Evolutionary conservation across 2,888 invertebrate species (phyloP), one percentile per base, ranked within the genome.

Genomic region (Crematogaster levior): DNA sequence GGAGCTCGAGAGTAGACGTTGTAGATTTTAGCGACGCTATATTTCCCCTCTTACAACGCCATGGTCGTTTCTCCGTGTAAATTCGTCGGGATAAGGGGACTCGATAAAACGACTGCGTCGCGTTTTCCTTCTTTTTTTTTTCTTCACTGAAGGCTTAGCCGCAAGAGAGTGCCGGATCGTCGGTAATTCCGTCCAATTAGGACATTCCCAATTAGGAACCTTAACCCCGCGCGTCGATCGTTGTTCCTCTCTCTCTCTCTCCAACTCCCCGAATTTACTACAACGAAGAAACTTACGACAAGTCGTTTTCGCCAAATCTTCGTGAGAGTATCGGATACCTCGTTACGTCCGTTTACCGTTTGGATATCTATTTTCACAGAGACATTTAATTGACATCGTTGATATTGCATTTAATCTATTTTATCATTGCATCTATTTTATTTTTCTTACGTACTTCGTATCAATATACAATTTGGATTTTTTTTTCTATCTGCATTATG

Each of bases 121-220:
- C 82, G 86, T 90, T 88, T 88, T 86, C 43, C 30, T 79, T n/a
- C 34, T 56, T 18, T 56, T 48, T 65, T 75, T 72, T 21, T 15
- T 43, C 85, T 68, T 61, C 84, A 84, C 75, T 82, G 82, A 81
- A 83, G 88, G 84, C 83, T 89, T 84, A 90, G 88, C 90, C 90
- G 81, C 88, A 85, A 84, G 85, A 79, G 90, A 88, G 90, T 82
- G 86, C 84, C 84, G 90, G 88, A 90, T 89, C 84, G 85, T 80
- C 88, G 85, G 88, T 90, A 89, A 88, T 86, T 87, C 88, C 85
- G 85, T 89, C 91, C 91, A 91, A 91, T 91, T 91, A 91, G 90
- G 87, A 90, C 86, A 86, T 86, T 88, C 86, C 90, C 91, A 91
- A 91, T 91, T 91, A 91, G 86, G 73, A 72, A 43, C 79, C 86